Percentiles rank a stretch among this genome's conserved stretches.
Conservation (phyloP, 2,113 vertebrate species). For the Quiscalus mexicanus region DNA sequence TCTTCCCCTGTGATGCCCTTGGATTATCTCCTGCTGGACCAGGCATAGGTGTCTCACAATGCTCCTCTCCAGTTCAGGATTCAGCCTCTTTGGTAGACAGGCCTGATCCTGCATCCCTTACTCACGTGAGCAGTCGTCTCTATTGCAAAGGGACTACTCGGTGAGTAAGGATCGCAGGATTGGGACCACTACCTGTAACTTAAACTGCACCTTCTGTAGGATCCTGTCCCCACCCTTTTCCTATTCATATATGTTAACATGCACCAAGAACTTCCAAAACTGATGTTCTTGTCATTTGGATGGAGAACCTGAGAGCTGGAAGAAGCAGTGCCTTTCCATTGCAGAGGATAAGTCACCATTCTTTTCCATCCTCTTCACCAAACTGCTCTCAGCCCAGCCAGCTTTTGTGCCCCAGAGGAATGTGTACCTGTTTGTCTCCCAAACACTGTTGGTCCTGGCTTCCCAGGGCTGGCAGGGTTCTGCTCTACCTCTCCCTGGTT, state of each 20-base stretch:
- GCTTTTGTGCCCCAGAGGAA: not conserved
- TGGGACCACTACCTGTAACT: slow-evolving; percentile 58
- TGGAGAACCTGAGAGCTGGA: not conserved
- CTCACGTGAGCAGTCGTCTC: slow-evolving; percentile 60
- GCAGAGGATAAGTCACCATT: not conserved
- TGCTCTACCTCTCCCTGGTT: not conserved
- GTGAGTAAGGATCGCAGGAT: slow-evolving; percentile 65
- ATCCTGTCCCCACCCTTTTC: not conserved
- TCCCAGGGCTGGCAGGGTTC: not conserved
- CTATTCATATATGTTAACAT: not conserved
- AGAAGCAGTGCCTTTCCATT: not conserved
- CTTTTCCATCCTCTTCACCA: not conserved
- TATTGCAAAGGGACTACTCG: slow-evolving; percentile 55
- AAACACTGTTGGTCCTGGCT: not conserved
- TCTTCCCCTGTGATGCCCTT: not conserved
- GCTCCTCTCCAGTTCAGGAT: not conserved
- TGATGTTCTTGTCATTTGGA: not conserved
- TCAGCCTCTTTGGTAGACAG: slow-evolving; percentile 48
- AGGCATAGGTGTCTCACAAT: fast-evolving
- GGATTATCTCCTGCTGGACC: not conserved
- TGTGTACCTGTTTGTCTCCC: not conserved
- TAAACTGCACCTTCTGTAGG: slow-evolving; percentile 6
- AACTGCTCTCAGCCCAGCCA: not conserved
- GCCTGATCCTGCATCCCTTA: slow-evolving; percentile 62
- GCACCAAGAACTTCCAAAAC: not conserved